Percentiles rank a stretch among this genome's conserved stretches.
Evolutionary conservation across 2,888 invertebrate genomes (phyloP).

Genomic region (Ennomos fuscantarius): DNA sequence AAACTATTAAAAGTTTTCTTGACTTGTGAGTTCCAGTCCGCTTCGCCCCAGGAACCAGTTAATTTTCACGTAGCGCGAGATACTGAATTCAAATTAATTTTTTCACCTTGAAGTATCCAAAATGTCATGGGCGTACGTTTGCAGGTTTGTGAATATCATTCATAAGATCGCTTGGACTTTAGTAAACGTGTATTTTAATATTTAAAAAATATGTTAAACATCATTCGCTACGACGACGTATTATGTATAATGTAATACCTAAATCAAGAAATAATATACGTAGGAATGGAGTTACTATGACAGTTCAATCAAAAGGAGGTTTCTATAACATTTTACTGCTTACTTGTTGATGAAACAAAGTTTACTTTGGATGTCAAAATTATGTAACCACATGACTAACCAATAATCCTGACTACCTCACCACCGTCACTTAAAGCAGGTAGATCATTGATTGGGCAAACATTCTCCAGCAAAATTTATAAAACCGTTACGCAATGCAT

Average conservation of each 20-base stretch:
- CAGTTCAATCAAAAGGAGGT: no score
- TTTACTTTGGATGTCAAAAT: neutral
- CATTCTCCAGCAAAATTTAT: constrained; percentile 69
- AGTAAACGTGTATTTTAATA: constrained; percentile 13
- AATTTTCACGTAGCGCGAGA: constrained; percentile 27
- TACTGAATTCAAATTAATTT: constrained; percentile 35
- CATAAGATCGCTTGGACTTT: constrained; percentile 15
- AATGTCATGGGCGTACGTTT: constrained; percentile 42
- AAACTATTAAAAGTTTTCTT: neutral
- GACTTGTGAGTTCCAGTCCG: neutral
- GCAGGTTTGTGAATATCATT: constrained; percentile 35
- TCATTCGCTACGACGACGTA: neutral
- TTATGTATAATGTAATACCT: no score
- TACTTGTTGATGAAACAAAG: no score
- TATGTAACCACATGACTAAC: neutral
- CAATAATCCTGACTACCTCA: constrained; percentile 15
- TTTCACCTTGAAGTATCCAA: constrained; percentile 34
- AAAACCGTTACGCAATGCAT: constrained; percentile 85
- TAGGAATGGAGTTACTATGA: no score
- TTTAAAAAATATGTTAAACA: constrained; percentile 5
- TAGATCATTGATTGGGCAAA: constrained; percentile 82
- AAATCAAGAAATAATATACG: no score
- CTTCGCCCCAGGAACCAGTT: constrained; percentile 18
- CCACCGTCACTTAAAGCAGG: constrained; percentile 53
- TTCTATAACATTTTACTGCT: no score